Evolutionary conservation across 2,113 vertebrate genomes (phyloP).

Genomic region (Mus pahari): DNA sequence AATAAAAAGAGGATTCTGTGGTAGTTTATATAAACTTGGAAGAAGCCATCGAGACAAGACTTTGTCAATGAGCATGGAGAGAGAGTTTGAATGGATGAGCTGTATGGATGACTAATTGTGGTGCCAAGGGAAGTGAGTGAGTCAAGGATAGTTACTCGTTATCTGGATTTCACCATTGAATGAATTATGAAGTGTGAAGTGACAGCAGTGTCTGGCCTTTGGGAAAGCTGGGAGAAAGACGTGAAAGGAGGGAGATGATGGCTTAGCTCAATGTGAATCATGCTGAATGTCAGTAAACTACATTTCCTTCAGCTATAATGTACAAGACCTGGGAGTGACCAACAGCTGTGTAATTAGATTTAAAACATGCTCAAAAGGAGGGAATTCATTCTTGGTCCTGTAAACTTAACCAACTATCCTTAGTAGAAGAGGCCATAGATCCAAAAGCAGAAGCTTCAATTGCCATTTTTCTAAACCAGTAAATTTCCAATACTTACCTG

Average conservation of each 20-base stretch:
- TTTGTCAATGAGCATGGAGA: neutral
- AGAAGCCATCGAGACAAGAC: neutral
- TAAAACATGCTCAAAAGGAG: neutral
- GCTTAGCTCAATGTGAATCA: neutral
- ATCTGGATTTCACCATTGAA: neutral
- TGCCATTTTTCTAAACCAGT: neutral
- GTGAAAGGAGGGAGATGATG: neutral
- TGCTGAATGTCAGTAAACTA: neutral
- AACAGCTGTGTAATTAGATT: neutral
- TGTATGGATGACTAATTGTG: neutral
- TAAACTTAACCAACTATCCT: neutral
- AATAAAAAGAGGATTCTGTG: neutral
- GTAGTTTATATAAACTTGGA: neutral
- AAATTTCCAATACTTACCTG: neutral
- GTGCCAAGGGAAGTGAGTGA: neutral
- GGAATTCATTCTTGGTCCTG: neutral
- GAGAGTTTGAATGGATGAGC: neutral
- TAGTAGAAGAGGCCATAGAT: neutral
- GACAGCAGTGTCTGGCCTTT: neutral
- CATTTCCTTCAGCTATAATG: neutral
- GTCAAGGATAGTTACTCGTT: neutral
- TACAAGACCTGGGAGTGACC: neutral
- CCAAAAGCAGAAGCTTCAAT: neutral
- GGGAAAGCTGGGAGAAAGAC: fast-evolving
- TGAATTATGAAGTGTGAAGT: neutral